Evolutionary conservation across 1,140 invertebrate genomes (phyloP).

Genomic region (Drosophila kikkawai): DNA sequence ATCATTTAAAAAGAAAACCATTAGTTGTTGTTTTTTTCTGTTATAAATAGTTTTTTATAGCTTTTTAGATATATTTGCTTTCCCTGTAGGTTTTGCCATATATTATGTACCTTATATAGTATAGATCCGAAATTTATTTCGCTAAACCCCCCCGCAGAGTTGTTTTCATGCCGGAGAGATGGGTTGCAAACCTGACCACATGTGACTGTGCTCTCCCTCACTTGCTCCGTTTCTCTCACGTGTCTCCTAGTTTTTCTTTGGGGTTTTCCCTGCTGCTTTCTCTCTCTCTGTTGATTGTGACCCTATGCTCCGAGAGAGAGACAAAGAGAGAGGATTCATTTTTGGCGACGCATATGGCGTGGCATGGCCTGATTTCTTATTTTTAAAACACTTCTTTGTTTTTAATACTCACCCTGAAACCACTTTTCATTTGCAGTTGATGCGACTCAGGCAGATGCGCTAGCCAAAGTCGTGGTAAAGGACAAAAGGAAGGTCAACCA

Average conservation of each 20-base stretch:
- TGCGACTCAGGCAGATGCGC: constrained; percentile 76
- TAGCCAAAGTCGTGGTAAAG: constrained; percentile 87
- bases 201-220: constrained; percentile 24
- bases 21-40: not conserved
- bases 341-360: constrained; percentile 47
- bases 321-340: constrained; percentile 14
- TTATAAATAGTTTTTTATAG: not conserved
- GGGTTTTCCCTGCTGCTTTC: not conserved
- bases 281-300: constrained; percentile 17
- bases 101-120: not conserved
- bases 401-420: constrained; percentile 11
- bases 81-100: not conserved
- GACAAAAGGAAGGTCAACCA: constrained; percentile 88
- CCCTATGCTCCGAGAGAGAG: constrained; percentile 43
- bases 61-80: not conserved
- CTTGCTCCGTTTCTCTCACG: constrained; percentile 7
- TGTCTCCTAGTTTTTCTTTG: constrained; percentile 4
- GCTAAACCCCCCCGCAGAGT: constrained; percentile 4
- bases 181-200: constrained; percentile 28
- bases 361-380: constrained; percentile 57
- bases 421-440: constrained; percentile 49
- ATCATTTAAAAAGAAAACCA: not conserved
- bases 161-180: constrained; percentile 20
- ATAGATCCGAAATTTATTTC: constrained; percentile 5
- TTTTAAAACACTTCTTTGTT: constrained; percentile 44